Evolutionary conservation across 1,140 invertebrate species (phyloP).

Genomic region (Periplaneta americana): DNA sequence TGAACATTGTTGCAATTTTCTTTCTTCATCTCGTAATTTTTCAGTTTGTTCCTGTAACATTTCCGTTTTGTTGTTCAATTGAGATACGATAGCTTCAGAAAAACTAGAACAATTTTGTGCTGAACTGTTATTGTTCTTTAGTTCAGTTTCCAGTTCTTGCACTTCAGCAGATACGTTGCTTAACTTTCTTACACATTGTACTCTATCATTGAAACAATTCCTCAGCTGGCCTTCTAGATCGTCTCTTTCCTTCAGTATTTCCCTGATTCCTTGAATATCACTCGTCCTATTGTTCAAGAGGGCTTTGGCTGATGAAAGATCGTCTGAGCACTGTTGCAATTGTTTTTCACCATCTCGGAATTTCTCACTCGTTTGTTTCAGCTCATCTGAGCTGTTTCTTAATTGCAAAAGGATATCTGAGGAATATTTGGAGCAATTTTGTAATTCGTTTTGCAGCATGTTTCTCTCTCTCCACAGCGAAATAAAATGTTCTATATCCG

Average conservation of each 20-base stretch:
- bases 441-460: too few species aligned
- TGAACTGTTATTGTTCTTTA: neutral
- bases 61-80: neutral
- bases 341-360: neutral
- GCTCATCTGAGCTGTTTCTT: neutral
- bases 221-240: neutral
- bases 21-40: neutral
- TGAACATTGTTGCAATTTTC: neutral
- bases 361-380: neutral
- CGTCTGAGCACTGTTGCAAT: neutral
- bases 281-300: neutral
- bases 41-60: neutral
- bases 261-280: neutral
- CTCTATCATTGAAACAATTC: neutral
- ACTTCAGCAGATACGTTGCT: neutral
- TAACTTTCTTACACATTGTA: neutral
- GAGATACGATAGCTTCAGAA: neutral
- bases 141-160: neutral
- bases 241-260: neutral
- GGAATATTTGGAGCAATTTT: neutral
- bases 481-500: too few species aligned
- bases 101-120: neutral
- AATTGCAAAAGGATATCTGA: neutral
- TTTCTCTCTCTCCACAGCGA: too few species aligned
- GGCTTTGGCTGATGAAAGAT: neutral